Evolutionary conservation across 2,888 invertebrate species (phyloP).

Genomic region (Phymatocera aterrima): DNA sequence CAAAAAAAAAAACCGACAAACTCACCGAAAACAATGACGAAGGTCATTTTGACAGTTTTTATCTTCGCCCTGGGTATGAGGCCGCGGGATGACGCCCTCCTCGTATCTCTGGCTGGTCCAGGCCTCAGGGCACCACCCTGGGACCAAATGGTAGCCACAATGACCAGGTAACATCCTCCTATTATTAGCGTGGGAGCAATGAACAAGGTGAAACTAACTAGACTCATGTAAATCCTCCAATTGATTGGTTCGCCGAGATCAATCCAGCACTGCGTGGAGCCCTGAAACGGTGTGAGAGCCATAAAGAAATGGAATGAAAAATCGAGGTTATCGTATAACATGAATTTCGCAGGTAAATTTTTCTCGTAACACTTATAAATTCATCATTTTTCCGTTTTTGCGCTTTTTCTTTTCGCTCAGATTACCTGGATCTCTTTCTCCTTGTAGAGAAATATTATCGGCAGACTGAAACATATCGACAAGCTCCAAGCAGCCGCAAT

Average conservation of each 20-base stretch:
- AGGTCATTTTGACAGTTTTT: slow-evolving; percentile 98
- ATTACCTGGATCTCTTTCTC: slow-evolving; percentile 85
- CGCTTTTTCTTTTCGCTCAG: no score
- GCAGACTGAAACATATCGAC: slow-evolving; percentile 88
- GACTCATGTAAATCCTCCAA: slow-evolving; percentile 93
- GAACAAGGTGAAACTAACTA: slow-evolving; percentile 89
- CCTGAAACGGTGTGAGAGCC: slow-evolving; percentile 54
- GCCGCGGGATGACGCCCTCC: slow-evolving; percentile 92
- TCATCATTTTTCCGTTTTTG: slow-evolving; percentile 74
- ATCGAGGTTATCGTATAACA: background rate
- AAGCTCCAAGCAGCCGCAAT: slow-evolving; percentile 89
- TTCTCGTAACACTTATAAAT: slow-evolving; percentile 14
- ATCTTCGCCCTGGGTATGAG: slow-evolving; percentile 97
- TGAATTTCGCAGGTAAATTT: background rate
- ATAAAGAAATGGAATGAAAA: no score
- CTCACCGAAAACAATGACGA: slow-evolving; percentile 95
- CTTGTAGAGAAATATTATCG: slow-evolving; percentile 88
- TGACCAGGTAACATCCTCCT: slow-evolving; percentile 92
- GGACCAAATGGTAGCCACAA: slow-evolving; percentile 95
- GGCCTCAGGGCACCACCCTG: slow-evolving; percentile 67
- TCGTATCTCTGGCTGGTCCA: slow-evolving; percentile 77
- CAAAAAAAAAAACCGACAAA: no score
- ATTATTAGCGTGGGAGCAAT: slow-evolving; percentile 92
- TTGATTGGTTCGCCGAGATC: slow-evolving; percentile 84
- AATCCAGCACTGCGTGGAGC: slow-evolving; percentile 90